Conservation (phyloP, 2,113 vertebrate genomes). For the Rhynchomys soricoides region DNA sequence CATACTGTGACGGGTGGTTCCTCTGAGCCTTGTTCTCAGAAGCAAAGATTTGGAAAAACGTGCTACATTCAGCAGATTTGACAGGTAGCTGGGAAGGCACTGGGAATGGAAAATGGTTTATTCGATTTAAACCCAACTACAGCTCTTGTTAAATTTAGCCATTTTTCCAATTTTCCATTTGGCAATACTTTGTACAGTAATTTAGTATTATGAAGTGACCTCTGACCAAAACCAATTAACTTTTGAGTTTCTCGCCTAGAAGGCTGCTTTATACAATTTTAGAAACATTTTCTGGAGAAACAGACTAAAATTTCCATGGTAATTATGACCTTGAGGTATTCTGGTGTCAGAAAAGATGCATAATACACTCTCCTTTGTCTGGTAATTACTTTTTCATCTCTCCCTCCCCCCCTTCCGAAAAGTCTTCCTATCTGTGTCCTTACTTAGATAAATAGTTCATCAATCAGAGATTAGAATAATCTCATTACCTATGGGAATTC, state of each 20-base stretch:
- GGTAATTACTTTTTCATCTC: conserved; percentile 30
- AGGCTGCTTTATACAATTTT: conserved; percentile 13
- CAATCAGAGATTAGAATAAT: conserved; percentile 68
- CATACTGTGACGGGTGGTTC: background rate
- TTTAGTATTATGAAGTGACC: conserved; percentile 12
- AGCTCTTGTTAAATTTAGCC: background rate
- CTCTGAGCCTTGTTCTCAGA: conserved; percentile 4
- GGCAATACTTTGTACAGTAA: conserved; percentile 31
- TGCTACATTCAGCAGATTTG: background rate
- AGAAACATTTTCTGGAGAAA: conserved; percentile 51
- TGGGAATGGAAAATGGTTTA: background rate
- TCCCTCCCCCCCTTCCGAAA: background rate
- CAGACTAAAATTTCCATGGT: conserved; percentile 55
- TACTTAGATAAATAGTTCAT: conserved; percentile 66
- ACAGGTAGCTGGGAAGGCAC: background rate
- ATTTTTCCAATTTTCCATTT: background rate
- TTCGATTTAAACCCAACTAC: background rate
- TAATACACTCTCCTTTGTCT: background rate
- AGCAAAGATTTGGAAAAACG: background rate
- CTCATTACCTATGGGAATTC: conserved; percentile 43
- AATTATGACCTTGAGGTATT: conserved; percentile 63
- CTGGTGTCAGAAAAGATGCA: conserved; percentile 46
- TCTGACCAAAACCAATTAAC: conserved; percentile 60
- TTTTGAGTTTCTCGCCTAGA: conserved; percentile 31
- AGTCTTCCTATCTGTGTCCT: conserved; percentile 16